phyloP scores from a whole-genome alignment of 2,113 vertebrate species.

The Heptranchias perlo region DNA sequence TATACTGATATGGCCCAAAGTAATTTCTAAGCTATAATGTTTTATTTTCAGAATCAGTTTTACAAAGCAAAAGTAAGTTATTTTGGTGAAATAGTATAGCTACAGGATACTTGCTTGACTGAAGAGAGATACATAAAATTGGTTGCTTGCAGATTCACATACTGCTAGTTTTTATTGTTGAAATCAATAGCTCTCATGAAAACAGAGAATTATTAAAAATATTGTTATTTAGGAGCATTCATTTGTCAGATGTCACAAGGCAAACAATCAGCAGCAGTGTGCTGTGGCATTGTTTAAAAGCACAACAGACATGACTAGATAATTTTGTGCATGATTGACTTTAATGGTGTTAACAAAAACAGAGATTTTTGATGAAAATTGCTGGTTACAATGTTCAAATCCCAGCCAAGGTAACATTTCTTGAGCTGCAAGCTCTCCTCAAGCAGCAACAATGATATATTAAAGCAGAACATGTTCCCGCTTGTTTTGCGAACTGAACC shows the following conservation, averaged over 20 bases:
- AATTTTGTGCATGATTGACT: not conserved
- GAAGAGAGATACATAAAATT: not conserved
- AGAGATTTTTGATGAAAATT: not conserved
- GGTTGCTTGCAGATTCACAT: not conserved
- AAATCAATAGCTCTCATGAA: not conserved
- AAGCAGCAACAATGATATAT: not conserved
- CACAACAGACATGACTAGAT: not conserved
- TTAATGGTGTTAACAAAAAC: not conserved
- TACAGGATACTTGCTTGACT: not conserved
- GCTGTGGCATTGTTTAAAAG: not conserved
- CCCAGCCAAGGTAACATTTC: not conserved
- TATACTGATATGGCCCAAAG: not conserved
- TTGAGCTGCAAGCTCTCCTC: not conserved
- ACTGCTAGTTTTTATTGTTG: not conserved
- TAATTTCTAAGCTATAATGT: not conserved
- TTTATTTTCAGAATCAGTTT: not conserved
- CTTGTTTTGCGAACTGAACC: not conserved
- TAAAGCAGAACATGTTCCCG: not conserved
- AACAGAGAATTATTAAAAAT: not conserved
- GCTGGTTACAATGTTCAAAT: not conserved
- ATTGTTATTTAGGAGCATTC: not conserved
- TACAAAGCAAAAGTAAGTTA: not conserved
- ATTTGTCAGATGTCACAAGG: slow-evolving; percentile 8
- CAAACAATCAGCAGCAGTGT: not conserved
- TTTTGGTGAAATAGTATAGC: not conserved